Conservation (phyloP, 2,888 invertebrate species). For the Pyralis farinalis region DNA sequence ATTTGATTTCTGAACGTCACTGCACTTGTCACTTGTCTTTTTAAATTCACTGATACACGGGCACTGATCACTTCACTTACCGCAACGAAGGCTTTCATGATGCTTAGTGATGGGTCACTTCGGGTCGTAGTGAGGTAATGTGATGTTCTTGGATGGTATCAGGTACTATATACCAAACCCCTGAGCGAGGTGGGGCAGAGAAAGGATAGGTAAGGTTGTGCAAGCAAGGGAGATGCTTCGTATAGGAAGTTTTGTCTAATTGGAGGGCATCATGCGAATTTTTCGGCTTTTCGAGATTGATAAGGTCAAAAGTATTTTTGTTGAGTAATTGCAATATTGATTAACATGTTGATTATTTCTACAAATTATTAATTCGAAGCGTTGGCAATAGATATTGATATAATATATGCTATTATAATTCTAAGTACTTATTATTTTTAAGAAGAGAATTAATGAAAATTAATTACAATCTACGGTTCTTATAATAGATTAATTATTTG, state of each 20-base stretch:
- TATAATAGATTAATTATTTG: too few species aligned
- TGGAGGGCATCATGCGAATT: conserved; percentile 64
- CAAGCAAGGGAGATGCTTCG: conserved; percentile 71
- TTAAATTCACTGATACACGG: conserved; percentile 38
- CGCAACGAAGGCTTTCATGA: conserved; percentile 79
- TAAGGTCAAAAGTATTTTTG: conserved; percentile 38
- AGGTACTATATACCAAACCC: conserved; percentile 66
- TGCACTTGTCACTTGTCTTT: conserved; percentile 55
- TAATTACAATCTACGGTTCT: too few species aligned
- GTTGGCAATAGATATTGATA: too few species aligned
- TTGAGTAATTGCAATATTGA: conserved; percentile 4
- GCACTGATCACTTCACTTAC: conserved; percentile 70
- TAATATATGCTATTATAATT: too few species aligned
- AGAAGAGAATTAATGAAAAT: too few species aligned
- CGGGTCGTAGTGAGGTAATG: conserved; percentile 68
- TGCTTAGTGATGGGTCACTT: conserved; percentile 74
- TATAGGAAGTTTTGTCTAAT: conserved; percentile 69
- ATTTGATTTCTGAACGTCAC: conserved; percentile 69
- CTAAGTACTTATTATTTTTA: too few species aligned
- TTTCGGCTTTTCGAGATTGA: conserved; percentile 33
- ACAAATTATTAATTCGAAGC: too few species aligned
- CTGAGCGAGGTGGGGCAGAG: conserved; percentile 70
- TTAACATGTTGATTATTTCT: too few species aligned
- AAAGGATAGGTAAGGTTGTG: conserved; percentile 74
- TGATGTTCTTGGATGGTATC: conserved; percentile 54